Base-by-base conservation (phyloP, 1,140 invertebrate species). In the Ladona fulva region DNA sequence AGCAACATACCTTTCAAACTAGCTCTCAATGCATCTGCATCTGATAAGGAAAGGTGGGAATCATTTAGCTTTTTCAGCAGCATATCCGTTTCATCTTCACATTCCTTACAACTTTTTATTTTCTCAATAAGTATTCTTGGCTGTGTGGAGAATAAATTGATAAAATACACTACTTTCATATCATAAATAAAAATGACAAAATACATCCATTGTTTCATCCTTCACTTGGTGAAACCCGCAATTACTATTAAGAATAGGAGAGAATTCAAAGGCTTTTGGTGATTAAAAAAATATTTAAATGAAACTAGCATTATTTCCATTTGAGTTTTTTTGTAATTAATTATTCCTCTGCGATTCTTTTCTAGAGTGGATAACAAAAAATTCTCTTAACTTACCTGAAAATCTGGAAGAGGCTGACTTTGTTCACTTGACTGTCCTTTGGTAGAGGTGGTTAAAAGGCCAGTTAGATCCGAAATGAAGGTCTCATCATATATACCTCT, bases 401-500 rank as follows among this genome's bases (percentile, higher is more conserved):
- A 91, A 76, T 88, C 87, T 6, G 85, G 83, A 16, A 80, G 42
- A 19, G 82, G 80, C 25, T 81, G 85, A 78, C 89, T 85, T 19
- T 88, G 86, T 82, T 91, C 88, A n/a, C 84, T 82, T 78, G 91
- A 88, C 82, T 88, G 86, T 82, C 92, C 90, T 82, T 90, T 90
- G 81, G 93, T 92, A 78, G 90, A 88, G 37, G 92, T 91, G 79
- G 91, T 93, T 8, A 95, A 87, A 19, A 95, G 84, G 12, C 93
- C 92, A 25, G 90, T 92, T 7, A 97, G 86, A 86, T 97, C 94
- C 25, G 92, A 88, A 14, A 97, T 88, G 83, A 96, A 97, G 81
- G 92, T 92, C 82, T 94, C 91, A 83, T 92, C 92, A 84, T 97
- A 97, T 10, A 97, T 91, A 79, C 90, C 90, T 82, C 96, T 87